Percentiles rank a stretch among this genome's conserved stretches.
phyloP scores from a whole-genome alignment of 2,888 invertebrate genomes.

The Eurois occulta region DNA sequence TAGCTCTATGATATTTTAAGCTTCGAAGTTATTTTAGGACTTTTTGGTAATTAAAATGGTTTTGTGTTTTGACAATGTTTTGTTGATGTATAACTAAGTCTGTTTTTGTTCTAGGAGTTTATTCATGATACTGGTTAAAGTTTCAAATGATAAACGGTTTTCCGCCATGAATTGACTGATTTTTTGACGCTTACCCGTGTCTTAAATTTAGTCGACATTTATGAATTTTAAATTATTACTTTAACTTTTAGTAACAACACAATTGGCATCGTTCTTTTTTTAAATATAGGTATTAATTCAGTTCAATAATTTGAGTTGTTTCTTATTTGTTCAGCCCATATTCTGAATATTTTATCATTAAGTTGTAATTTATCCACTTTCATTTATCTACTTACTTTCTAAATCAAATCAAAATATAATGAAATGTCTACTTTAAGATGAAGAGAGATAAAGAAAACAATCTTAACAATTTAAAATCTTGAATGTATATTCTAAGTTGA shows the following conservation, averaged over 20 bases:
- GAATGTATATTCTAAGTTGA: background rate
- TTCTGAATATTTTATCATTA: no score
- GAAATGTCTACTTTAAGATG: background rate
- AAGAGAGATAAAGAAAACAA: background rate
- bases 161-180: no score
- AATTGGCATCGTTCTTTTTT: no score
- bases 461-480: background rate
- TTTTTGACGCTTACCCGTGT: background rate
- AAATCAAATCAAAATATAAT: no score
- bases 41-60: slow-evolving; percentile 26
- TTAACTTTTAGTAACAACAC: no score
- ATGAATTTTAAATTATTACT: background rate
- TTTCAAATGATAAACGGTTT: background rate
- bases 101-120: background rate
- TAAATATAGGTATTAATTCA: no score
- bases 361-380: no score
- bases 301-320: no score
- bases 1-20: slow-evolving; percentile 52
- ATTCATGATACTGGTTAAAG: background rate
- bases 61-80: slow-evolving; percentile 19
- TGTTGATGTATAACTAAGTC: background rate
- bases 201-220: background rate
- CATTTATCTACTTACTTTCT: no score
- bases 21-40: slow-evolving; percentile 40
- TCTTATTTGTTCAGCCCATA: no score